Evolutionary conservation across 2,113 vertebrate genomes (phyloP), one percentile per base, ranked within the genome.

Genomic region (Capra hircus): DNA sequence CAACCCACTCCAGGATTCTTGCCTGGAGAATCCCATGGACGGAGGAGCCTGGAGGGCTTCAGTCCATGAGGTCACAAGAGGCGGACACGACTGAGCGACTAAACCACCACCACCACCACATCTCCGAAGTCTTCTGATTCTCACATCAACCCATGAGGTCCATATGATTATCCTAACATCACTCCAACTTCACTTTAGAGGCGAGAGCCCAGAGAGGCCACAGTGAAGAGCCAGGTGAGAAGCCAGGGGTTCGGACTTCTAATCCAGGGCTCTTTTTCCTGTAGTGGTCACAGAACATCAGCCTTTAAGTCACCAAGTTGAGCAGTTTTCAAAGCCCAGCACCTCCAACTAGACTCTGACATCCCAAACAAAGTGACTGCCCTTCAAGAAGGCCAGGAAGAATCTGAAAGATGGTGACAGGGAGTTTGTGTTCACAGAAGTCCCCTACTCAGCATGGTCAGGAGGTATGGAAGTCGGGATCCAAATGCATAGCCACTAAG

Each of bases 41-140:
- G 12, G 67, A 23, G 67, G n/a, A 71, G 19, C 67, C 67, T 40
- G 19, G n/a, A 23, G n/a, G 19, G 36, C 64, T 71, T 12, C 67
- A 5, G 67, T 40, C n/a, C 67, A 40, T 71, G 67, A 23, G n/a
- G 19, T 23, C 67, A 40, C n/a, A 23, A 12, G n/a, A 71, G 64
- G 36, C 1, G 9, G 19, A 71, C 64, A 36, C 8, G 4, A 71
- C n/a, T 36, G 17, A 71, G n/a, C 0, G 9, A 12, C n/a, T 36
- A 12, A 21, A 23, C 10, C n/a, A 71, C 19, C 67, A 71, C 10
- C n/a, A 6, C 9, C n/a, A 12, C 10, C 30, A 59, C 3, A 6
- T 45, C 27, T 89, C 67, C 30, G 55, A n/a, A n/a, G 74, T 81
- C 78, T 88, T 60, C 9, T 82, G 25, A 6, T 55, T 87, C 71